These are phyloP conservation scores for Melopsittacus undulatus DNA, from an alignment of 2,797 vertebrate species.

Conservation along the genomic window DNA sequence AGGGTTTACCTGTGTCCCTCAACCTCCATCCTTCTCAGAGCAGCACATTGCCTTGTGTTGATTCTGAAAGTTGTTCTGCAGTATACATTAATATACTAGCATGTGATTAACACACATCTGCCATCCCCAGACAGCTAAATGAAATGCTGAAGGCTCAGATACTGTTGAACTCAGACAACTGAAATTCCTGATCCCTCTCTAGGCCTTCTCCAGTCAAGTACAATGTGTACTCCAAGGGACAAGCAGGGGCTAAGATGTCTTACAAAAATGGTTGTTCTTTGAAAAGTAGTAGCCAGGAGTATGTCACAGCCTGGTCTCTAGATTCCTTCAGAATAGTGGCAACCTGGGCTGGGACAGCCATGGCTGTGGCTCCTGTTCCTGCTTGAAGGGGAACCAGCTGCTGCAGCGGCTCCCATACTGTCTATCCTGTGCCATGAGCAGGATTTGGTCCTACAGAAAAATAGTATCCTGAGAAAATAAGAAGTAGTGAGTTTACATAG, in stretches of 20 bases:
- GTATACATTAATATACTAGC: neutral
- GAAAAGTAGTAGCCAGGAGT: neutral
- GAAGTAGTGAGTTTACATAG: neutral
- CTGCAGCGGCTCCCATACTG: fast-evolving
- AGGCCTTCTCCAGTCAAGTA: neutral
- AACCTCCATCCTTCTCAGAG: neutral
- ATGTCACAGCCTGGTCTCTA: neutral
- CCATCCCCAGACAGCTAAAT: neutral
- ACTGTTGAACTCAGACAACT: neutral
- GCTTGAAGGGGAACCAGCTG: too few relatives aligned
- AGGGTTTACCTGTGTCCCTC: neutral
- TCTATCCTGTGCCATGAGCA: neutral
- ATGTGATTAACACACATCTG: neutral
- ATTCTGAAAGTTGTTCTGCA: neutral
- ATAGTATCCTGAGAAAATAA: fast-evolving
- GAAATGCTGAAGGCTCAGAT: neutral
- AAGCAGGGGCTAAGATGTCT: neutral
- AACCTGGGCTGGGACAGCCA: neutral
- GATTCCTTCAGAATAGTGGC: neutral
- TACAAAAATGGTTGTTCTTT: neutral
- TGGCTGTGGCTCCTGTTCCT: fast-evolving
- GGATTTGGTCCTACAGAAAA: fast-evolving
- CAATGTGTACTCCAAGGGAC: fast-evolving
- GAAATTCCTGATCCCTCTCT: neutral
- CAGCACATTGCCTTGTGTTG: neutral